Evolutionary conservation across 2,888 invertebrate genomes (phyloP).

Genomic region (Diadegma fenestrale): DNA sequence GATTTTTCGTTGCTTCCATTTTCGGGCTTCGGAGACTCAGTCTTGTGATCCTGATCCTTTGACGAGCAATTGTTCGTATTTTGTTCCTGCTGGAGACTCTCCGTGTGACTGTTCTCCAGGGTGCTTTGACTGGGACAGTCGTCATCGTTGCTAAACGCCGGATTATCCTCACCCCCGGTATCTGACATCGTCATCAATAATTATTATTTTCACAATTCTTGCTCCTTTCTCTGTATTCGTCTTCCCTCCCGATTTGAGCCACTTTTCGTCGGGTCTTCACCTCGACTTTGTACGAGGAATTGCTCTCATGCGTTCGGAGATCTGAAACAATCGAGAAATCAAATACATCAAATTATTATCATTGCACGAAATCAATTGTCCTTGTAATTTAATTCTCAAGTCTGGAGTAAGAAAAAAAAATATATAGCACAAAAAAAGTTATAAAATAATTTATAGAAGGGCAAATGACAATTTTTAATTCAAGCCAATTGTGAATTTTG

Average conservation of each 20-base stretch:
- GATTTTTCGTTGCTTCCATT: constrained; percentile 78
- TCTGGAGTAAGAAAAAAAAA: no score
- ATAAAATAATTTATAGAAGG: no score
- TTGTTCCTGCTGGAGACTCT: constrained; percentile 70
- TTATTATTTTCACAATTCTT: constrained; percentile 4
- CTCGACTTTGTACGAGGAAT: constrained; percentile 60
- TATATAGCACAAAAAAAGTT: no score
- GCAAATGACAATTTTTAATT: no score
- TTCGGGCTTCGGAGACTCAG: constrained; percentile 73
- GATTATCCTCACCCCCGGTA: constrained; percentile 82
- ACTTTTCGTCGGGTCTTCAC: constrained; percentile 33
- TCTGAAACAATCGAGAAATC: constrained; percentile 69
- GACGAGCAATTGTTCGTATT: constrained; percentile 58
- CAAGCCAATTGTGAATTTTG: no score
- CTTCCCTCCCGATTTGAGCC: background rate
- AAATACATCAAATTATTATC: constrained; percentile 18
- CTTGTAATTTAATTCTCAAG: background rate
- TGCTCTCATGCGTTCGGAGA: constrained; percentile 79
- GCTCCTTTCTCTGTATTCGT: constrained; percentile 3
- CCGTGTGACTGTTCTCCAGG: constrained; percentile 70
- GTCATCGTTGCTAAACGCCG: constrained; percentile 82
- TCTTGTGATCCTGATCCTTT: constrained; percentile 74
- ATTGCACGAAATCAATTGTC: background rate
- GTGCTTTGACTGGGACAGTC: constrained; percentile 72
- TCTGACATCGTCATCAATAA: constrained; percentile 76